phyloP scores from a whole-genome alignment of 2,113 vertebrate genomes.

The Megaleporinus macrocephalus region DNA sequence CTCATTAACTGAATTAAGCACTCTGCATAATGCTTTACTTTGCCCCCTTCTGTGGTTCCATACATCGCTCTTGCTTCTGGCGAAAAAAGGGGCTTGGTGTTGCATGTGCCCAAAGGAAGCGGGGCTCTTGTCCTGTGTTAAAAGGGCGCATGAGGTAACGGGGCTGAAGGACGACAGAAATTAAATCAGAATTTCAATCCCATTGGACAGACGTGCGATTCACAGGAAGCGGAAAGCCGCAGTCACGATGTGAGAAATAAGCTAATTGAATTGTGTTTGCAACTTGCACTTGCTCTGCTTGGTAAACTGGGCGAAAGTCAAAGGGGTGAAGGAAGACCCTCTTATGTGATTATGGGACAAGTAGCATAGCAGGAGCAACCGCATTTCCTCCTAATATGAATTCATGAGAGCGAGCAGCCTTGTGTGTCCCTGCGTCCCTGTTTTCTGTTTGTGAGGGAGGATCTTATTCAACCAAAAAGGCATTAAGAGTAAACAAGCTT shows the following conservation, averaged over 20 bases:
- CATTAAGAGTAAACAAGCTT: slow-evolving; percentile 59
- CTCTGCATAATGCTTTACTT: slow-evolving; percentile 38
- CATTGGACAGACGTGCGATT: slow-evolving; percentile 71
- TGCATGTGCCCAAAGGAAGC: not conserved
- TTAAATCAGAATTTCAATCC: slow-evolving; percentile 79
- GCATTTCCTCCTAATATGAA: slow-evolving; percentile 6
- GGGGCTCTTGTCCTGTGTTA: not conserved
- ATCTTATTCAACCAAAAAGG: slow-evolving; percentile 39
- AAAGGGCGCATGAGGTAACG: not conserved
- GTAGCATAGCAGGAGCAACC: not conserved
- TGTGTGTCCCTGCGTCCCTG: slow-evolving; percentile 24
- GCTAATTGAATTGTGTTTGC: slow-evolving; percentile 69
- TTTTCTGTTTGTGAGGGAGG: slow-evolving; percentile 50
- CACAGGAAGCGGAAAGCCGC: slow-evolving; percentile 38
- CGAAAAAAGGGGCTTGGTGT: not conserved
- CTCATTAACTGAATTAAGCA: slow-evolving; percentile 56
- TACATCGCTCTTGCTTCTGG: slow-evolving; percentile 24
- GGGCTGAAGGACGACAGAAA: slow-evolving; percentile 71
- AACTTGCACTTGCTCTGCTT: slow-evolving; percentile 42
- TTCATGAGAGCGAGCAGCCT: not conserved
- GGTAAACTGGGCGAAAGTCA: slow-evolving; percentile 56
- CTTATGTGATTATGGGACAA: slow-evolving; percentile 69
- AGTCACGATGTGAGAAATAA: slow-evolving; percentile 65
- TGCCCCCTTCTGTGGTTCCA: slow-evolving; percentile 34
- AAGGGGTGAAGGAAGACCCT: slow-evolving; percentile 63